Evolutionary conservation across 2,888 invertebrate genomes (phyloP).

Genomic region (Drosophila pseudotakahashii): DNA sequence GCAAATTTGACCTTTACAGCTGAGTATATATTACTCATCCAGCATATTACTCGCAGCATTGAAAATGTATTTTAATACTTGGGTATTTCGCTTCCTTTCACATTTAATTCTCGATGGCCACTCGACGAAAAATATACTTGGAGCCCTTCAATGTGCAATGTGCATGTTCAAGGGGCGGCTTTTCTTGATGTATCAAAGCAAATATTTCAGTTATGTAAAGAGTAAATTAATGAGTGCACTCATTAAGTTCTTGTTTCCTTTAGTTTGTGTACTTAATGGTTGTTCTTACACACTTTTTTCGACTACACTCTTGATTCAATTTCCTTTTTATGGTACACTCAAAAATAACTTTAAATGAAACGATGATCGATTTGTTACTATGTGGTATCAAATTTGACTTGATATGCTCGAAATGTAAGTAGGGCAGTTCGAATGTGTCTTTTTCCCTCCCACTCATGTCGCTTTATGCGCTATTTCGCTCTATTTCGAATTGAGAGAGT

Average conservation of each 20-base stretch:
- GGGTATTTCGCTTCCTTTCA: constrained; percentile 1
- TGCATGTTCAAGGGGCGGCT: constrained; percentile 1
- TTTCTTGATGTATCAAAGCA: constrained; percentile 11
- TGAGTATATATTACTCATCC: constrained; percentile 4
- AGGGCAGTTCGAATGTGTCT: too few relatives aligned
- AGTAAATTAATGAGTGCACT: constrained; percentile 6
- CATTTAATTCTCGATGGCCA: constrained; percentile 23
- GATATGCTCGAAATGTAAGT: too few relatives aligned
- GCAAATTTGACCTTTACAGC: constrained; percentile 4
- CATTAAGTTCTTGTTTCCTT: background rate
- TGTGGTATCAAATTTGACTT: too few relatives aligned
- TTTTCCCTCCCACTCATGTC: too few relatives aligned
- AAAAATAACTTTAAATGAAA: too few relatives aligned
- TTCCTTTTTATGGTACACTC: background rate
- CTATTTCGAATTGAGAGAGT: too few relatives aligned
- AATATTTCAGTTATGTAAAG: constrained; percentile 5
- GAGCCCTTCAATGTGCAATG: constrained; percentile 2
- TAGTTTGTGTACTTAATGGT: background rate
- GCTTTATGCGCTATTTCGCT: too few relatives aligned
- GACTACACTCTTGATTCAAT: background rate
- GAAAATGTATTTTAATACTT: background rate
- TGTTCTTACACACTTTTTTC: background rate
- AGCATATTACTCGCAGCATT: background rate
- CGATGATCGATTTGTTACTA: too few relatives aligned
- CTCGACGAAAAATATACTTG: constrained; percentile 17